Conservation (phyloP, 2,888 invertebrate genomes). For the Anagyrus pseudococci region DNA sequence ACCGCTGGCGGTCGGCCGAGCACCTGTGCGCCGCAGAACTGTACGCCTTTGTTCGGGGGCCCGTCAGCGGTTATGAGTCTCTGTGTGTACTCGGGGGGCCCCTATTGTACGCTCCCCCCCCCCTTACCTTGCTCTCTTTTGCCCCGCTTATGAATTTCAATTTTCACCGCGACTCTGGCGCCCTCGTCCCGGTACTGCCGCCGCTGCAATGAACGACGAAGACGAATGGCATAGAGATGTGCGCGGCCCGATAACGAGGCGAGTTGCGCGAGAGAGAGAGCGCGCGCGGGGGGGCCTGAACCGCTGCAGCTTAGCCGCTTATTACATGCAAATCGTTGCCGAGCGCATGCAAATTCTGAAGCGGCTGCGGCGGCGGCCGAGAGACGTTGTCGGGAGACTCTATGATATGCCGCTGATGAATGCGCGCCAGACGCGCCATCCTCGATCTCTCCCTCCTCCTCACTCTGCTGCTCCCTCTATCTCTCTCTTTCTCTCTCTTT, state of each 20-base stretch:
- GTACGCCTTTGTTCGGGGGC: too few species aligned
- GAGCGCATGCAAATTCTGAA: conserved; percentile 20
- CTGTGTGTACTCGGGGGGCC: too few species aligned
- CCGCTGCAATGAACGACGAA: conserved; percentile 4
- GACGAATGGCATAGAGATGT: conserved; percentile 22
- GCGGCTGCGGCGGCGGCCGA: neutral
- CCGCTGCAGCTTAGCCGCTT: neutral
- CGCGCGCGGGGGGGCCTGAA: too few species aligned
- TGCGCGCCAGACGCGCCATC: too few species aligned
- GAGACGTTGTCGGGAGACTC: too few species aligned
- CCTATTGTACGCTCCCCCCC: neutral
- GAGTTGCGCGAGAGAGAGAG: neutral
- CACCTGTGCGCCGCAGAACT: too few species aligned
- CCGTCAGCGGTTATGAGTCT: too few species aligned
- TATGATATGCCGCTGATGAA: too few species aligned
- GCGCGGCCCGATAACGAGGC: conserved; percentile 5
- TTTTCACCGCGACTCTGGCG: conserved; percentile 1
- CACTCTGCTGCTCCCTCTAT: too few species aligned
- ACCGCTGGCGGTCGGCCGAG: too few species aligned
- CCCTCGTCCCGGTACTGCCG: neutral
- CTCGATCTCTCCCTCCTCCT: neutral
- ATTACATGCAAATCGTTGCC: conserved; percentile 23
- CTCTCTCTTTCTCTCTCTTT: too few species aligned
- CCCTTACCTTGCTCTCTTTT: neutral
- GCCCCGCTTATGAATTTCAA: conserved; percentile 22